These are phyloP conservation scores for Pandemis corylana DNA, from an alignment of 2,888 invertebrate genomes.

Conservation along the genomic window DNA sequence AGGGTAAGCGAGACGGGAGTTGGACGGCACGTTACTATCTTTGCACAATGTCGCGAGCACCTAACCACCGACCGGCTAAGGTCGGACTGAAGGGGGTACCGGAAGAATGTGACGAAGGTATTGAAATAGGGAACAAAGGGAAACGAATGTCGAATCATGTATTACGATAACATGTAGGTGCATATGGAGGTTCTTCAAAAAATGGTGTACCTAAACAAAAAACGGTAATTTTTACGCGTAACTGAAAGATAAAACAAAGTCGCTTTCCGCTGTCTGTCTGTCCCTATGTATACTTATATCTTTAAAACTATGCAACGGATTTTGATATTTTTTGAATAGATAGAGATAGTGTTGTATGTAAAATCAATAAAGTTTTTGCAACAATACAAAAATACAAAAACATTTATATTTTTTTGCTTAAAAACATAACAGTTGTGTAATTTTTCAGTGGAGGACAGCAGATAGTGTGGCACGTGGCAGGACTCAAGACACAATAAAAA, in stretches of 20 bases:
- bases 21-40: background rate
- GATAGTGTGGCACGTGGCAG: too few relatives aligned
- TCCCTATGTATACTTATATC: too few relatives aligned
- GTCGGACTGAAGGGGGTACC: background rate
- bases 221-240: background rate
- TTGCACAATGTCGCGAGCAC: background rate
- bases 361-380: too few relatives aligned
- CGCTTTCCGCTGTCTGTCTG: too few relatives aligned
- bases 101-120: constrained; percentile 3
- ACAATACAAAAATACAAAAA: too few relatives aligned
- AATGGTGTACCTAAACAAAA: background rate
- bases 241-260: background rate
- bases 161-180: background rate
- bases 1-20: background rate
- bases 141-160: background rate
- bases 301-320: too few relatives aligned
- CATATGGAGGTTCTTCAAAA: background rate
- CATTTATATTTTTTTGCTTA: too few relatives aligned
- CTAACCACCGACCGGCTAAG: background rate
- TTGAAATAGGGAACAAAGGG: background rate
- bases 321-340: too few relatives aligned
- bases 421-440: too few relatives aligned
- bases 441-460: too few relatives aligned
- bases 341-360: too few relatives aligned
- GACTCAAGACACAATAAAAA: too few relatives aligned